Evolutionary conservation across 2,888 invertebrate species (phyloP), one percentile per base, ranked within the genome.

Genomic region (Odiellus spinosus): DNA sequence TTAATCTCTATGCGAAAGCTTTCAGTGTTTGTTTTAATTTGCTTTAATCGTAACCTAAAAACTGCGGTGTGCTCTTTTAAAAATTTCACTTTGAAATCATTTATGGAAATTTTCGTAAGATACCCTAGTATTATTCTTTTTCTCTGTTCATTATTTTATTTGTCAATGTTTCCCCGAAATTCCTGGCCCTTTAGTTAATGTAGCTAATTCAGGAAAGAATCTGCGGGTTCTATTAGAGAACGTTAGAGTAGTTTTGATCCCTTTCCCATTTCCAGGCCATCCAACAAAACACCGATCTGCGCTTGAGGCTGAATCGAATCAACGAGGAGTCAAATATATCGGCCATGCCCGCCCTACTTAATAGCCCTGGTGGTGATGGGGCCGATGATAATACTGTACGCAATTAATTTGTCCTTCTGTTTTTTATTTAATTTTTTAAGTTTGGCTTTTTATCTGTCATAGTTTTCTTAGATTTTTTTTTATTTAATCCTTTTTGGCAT

Each of bases 251-350:
- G 26, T 26, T 26, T 26, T 26, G 26, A 26, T 26, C 26, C 26
- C 26, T 26, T 26, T 43, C 14, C 36, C 20, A 33, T n/a, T 21
- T 47, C 15, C 73, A 80, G 54, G 78, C 79, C 1, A 62, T 81
- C 49, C 78, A 80, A 53, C 82, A 82, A 67, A 83, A 83, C 67
- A 73, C 74, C 51, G 81, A 82, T 60, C 68, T 83, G 57, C 74
- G 76, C 50, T 59, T 61, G 5, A 60, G 67, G 44, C 60, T 71
- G 41, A 56, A 63, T 33, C 58, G 61, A 52, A 66, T 66, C 53
- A 63, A 64, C 45, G 58, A 59, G 42, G 62, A 63, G 47, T 59
- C 64, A 12, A 60, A 59, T 67, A 69, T 60, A 68, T 77, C 38
- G 67, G 79, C 55, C 69, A 73, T 57, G 26, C 34, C 50, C 33